Base-by-base conservation (phyloP, 1,140 invertebrate genomes). In the Cyclina sinensis region DNA sequence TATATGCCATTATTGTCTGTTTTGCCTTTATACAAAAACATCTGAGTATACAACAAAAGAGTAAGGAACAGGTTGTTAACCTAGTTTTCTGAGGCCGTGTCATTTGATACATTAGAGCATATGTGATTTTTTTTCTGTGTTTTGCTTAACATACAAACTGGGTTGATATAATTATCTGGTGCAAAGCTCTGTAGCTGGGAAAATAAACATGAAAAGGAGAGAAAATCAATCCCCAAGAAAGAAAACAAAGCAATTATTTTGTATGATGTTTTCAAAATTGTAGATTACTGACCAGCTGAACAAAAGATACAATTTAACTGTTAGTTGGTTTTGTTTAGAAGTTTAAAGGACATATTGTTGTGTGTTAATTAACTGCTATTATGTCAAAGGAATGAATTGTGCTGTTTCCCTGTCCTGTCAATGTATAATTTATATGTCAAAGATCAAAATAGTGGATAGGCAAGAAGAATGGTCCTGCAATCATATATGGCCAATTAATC, bases 401-500 rank as follows among this genome's bases (percentile, higher is more conserved):
- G 24, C 18, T 27, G 1, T 18, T 9, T 27, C 27, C 65, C 1
- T 4, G 2, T 37, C 65, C 4, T 70, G 65, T 70, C 65, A 70
- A 70, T 37, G 14, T 70, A 39, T 70, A 27, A 37, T 70, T 70
- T 37, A 70, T 70, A 37, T 70, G 32, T 65, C 16, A 35, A 70
- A 70, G 65, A 70, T 70, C 32, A 16, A 70, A 39, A 70, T 27
- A 62, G 57, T 27, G 18, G 57, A 62, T 62, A 62, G 24, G 24
- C 32, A 37, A 70, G 65, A 70, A 37, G 27, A 37, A 35, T 70
- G 11, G 18, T 4, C 65, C 4, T 35, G 21, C 21, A 12, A 70
- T 70, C 65, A 18, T 30, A 70, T 70, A 70, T 37, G 27, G 37
- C 65, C 35, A 70, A 70, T 70, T 35, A 70, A 70, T 37, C 65